Evolutionary conservation across 2,113 vertebrate species (phyloP).

Genomic region (Trachemys scripta): DNA sequence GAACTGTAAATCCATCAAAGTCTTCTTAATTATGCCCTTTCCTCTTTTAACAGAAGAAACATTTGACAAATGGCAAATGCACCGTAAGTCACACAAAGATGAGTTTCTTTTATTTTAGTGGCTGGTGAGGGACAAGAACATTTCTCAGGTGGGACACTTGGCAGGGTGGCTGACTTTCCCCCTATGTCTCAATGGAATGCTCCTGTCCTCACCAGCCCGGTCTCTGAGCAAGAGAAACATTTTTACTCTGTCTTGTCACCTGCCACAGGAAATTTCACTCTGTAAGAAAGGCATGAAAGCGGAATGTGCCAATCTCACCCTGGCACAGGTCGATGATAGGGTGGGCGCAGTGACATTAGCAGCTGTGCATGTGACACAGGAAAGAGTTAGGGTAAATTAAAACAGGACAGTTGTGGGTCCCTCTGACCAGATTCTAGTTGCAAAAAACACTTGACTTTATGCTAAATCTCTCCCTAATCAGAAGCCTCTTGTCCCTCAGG

Average conservation of each 20-base stretch:
- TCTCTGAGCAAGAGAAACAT: neutral
- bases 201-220: neutral
- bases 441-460: neutral
- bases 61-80: neutral
- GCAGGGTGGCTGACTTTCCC: neutral
- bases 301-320: neutral
- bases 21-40: neutral
- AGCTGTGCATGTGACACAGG: neutral
- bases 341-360: neutral
- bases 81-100: neutral
- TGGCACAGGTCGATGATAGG: neutral
- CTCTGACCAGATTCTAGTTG: neutral
- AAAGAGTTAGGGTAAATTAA: neutral
- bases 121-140: neutral
- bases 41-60: neutral
- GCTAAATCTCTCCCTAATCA: neutral
- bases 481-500: neutral
- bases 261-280: neutral
- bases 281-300: neutral
- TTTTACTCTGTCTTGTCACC: neutral
- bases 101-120: neutral
- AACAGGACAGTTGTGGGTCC: neutral
- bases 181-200: neutral
- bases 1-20: neutral
- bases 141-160: neutral